These are phyloP conservation scores for Eulimnadia texana DNA, from an alignment of 1,140 invertebrate genomes.

Conservation along the genomic window DNA sequence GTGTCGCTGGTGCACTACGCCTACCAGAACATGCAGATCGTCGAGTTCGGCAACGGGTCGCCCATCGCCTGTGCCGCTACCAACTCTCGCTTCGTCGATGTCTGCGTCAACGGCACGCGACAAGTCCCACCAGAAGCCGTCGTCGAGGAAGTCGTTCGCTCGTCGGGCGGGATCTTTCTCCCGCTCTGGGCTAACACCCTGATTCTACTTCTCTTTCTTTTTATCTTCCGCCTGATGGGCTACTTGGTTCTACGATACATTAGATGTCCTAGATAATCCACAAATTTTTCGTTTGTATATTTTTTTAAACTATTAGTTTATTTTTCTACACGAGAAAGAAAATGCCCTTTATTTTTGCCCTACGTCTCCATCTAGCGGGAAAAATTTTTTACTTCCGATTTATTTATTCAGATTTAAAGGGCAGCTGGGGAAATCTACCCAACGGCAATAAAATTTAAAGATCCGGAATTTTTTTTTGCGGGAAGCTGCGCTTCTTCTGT, in stretches of 20 bases:
- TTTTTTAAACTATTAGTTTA: too few relatives aligned
- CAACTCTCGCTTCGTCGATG: constrained; percentile 49
- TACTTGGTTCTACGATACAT: constrained; percentile 59
- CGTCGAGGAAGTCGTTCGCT: constrained; percentile 41
- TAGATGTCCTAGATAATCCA: constrained; percentile 38
- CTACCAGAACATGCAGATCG: constrained; percentile 71
- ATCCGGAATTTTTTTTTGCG: too few relatives aligned
- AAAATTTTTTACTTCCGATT: too few relatives aligned
- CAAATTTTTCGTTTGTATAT: too few relatives aligned
- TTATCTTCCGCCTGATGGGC: constrained; percentile 54
- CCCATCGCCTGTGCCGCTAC: constrained; percentile 34
- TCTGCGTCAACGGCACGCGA: constrained; percentile 41
- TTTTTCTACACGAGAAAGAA: too few relatives aligned
- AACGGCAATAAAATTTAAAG: too few relatives aligned
- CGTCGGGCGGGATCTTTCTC: constrained; percentile 28
- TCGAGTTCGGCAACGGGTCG: constrained; percentile 44
- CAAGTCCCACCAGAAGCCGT: constrained; percentile 51
- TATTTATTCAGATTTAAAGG: too few relatives aligned
- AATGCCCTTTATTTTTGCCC: too few relatives aligned
- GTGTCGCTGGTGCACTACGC: constrained; percentile 64
- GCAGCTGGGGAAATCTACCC: too few relatives aligned
- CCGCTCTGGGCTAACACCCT: constrained; percentile 62
- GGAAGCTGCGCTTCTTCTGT: too few relatives aligned
- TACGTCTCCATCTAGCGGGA: too few relatives aligned
- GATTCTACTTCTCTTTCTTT: constrained; percentile 52